These are phyloP conservation scores for Nyleta sp. DNA, from an alignment of 2,888 invertebrate species.

Conservation along the genomic window DNA sequence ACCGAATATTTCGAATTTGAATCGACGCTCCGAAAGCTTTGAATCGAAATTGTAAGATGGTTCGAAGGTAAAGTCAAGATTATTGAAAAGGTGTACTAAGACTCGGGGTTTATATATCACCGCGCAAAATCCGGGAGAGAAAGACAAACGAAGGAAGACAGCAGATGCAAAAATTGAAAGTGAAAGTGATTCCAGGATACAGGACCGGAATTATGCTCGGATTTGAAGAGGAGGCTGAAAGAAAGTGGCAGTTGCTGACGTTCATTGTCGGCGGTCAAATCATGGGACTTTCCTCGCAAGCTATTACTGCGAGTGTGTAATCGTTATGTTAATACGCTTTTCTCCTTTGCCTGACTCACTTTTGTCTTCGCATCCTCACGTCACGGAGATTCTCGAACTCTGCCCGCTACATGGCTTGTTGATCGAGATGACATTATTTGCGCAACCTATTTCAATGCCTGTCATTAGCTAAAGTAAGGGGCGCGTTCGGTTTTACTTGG, in stretches of 20 bases:
- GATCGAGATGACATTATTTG: slow-evolving; percentile 28
- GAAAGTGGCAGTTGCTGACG: slow-evolving; percentile 43
- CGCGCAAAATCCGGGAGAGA: slow-evolving; percentile 38
- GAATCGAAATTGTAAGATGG: background rate
- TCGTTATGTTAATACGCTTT: slow-evolving; percentile 65
- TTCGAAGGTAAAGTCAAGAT: slow-evolving; percentile 22
- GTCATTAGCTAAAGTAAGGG: slow-evolving; percentile 17
- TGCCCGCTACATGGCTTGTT: slow-evolving; percentile 2
- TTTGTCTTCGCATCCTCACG: slow-evolving; percentile 26
- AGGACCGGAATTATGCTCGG: slow-evolving; percentile 43
- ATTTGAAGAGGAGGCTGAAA: slow-evolving; percentile 37
- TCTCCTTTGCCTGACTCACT: slow-evolving; percentile 51
- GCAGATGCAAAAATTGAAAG: slow-evolving; percentile 51
- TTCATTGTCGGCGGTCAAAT: slow-evolving; percentile 33
- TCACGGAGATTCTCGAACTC: background rate
- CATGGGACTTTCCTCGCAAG: slow-evolving; percentile 44
- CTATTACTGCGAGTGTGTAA: slow-evolving; percentile 68
- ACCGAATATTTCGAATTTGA: too few relatives aligned
- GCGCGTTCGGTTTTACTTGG: slow-evolving; percentile 27
- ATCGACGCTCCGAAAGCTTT: background rate
- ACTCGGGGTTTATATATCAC: slow-evolving; percentile 38
- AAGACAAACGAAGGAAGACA: slow-evolving; percentile 37
- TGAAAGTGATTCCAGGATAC: slow-evolving; percentile 60
- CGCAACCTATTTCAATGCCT: slow-evolving; percentile 20
- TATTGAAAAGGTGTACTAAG: slow-evolving; percentile 9